Conservation (phyloP, 2,113 vertebrate species). For the Cyprinus carpio region DNA sequence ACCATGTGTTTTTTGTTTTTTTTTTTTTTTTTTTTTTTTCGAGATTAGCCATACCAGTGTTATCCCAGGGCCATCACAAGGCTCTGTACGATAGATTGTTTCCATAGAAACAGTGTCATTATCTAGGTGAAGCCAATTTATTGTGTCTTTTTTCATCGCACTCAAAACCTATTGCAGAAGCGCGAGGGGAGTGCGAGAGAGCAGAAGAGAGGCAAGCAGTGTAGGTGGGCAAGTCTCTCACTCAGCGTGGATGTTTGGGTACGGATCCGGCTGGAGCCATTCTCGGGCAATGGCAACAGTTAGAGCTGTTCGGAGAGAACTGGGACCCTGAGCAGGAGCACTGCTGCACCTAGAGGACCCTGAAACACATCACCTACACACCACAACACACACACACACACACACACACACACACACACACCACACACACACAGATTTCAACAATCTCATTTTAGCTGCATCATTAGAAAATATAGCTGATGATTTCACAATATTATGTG, state of each 20-base stretch:
- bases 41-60: neutral
- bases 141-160: neutral
- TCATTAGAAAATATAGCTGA: constrained; percentile 10
- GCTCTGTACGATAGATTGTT: constrained; percentile 2
- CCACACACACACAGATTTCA: constrained; percentile 27
- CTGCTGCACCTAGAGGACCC: constrained; percentile 84
- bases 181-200: neutral
- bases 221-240: constrained; percentile 50
- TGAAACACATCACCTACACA: too few species aligned
- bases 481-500: constrained; percentile 8
- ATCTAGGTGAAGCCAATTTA: constrained; percentile 17
- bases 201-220: neutral
- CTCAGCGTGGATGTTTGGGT: constrained; percentile 85
- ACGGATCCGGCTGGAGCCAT: constrained; percentile 83
- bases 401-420: too few species aligned
- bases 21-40: neutral
- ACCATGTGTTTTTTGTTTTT: neutral
- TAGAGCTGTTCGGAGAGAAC: constrained; percentile 85
- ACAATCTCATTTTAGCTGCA: constrained; percentile 19
- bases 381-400: too few species aligned
- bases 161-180: neutral
- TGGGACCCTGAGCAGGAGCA: constrained; percentile 84
- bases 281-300: constrained; percentile 81
- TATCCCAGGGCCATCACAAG: neutral
- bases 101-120: constrained; percentile 35